phyloP scores from a whole-genome alignment of 2,888 invertebrate species.

The Andrena flavipes region DNA sequence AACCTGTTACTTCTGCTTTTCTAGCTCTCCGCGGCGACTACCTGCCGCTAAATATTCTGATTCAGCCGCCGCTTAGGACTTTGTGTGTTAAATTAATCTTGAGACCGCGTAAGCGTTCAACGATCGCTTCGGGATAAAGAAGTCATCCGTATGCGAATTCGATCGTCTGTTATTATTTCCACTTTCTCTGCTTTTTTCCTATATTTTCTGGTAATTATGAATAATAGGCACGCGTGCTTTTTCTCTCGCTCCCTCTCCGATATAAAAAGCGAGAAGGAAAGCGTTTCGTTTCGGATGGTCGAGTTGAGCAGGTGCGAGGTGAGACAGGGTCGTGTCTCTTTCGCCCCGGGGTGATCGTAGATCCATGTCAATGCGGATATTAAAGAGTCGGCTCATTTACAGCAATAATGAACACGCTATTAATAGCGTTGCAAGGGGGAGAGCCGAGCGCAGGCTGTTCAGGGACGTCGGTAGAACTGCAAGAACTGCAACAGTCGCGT shows the following conservation, averaged over 20 bases:
- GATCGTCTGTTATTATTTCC: neutral
- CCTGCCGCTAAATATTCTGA: neutral
- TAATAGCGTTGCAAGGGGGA: conserved; percentile 76
- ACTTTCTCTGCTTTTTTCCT: neutral
- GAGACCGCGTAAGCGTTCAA: neutral
- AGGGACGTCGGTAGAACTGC: conserved; percentile 5
- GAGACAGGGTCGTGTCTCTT: conserved; percentile 20
- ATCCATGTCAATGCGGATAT: conserved; percentile 80
- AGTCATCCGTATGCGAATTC: neutral
- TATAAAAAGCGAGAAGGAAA: neutral
- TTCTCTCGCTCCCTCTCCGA: neutral
- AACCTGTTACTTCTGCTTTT: conserved; percentile 54
- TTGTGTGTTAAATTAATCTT: neutral
- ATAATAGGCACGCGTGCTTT: neutral
- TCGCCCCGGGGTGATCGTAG: conserved; percentile 26
- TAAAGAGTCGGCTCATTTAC: conserved; percentile 83
- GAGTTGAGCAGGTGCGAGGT: conserved; percentile 44
- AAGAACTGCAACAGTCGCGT: conserved; percentile 14
- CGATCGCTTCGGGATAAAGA: neutral
- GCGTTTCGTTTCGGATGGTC: conserved; percentile 25
- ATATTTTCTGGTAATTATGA: neutral
- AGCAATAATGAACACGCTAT: conserved; percentile 83
- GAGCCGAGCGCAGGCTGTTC: conserved; percentile 54
- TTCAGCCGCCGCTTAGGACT: neutral
- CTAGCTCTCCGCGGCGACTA: conserved; percentile 6